phyloP scores from a whole-genome alignment of 2,888 invertebrate species.

The Trissoscelio sp. region DNA sequence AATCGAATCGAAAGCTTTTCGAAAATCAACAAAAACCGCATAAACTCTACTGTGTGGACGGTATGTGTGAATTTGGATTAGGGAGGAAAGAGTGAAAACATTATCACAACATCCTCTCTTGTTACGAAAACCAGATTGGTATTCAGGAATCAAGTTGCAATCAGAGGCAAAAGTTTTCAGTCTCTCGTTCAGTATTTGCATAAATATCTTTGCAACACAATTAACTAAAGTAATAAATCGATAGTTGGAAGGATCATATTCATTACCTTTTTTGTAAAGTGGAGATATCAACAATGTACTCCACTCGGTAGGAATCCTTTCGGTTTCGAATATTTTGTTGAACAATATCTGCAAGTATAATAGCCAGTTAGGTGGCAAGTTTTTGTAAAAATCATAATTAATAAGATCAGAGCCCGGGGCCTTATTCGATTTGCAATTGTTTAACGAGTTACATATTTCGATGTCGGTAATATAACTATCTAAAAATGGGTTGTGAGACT shows the following conservation, averaged over 20 bases:
- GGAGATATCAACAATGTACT: background rate
- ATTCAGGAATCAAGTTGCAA: background rate
- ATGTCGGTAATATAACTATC: background rate
- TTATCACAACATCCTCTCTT: background rate
- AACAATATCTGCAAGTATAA: background rate
- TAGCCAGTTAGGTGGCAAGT: background rate
- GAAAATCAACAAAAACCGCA: constrained; percentile 3
- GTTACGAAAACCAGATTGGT: background rate
- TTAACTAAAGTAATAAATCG: background rate
- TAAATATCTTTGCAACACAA: background rate
- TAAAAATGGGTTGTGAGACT: background rate
- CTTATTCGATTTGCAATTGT: background rate
- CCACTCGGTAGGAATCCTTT: background rate
- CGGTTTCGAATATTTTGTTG: background rate
- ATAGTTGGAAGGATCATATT: background rate
- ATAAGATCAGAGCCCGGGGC: background rate
- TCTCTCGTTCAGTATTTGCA: background rate
- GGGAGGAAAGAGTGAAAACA: background rate
- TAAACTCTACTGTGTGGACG: background rate
- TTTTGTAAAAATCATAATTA: too few species aligned
- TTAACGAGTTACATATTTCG: background rate
- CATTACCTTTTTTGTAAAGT: background rate
- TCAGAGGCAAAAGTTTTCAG: background rate
- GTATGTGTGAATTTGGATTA: constrained; percentile 1
- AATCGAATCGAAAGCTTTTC: constrained; percentile 4